Percentiles rank a stretch among this genome's conserved stretches.
These are phyloP conservation scores for Lethocerus indicus DNA, from an alignment of 1,140 invertebrate species.

Conservation along the genomic window DNA sequence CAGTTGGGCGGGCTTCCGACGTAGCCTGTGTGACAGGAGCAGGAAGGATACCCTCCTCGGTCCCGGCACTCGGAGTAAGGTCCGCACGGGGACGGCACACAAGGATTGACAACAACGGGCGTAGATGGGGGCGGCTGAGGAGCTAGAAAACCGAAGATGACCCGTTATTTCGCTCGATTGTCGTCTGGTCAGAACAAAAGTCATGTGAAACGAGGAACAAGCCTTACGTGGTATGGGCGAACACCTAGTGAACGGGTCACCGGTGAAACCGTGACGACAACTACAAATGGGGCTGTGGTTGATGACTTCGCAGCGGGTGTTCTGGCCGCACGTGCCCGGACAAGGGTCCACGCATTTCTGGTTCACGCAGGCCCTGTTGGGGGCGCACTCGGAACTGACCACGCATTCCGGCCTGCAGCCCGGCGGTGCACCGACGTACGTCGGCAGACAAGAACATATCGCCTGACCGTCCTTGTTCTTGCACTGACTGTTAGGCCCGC, in stretches of 20 bases:
- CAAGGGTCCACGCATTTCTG: slow-evolving; percentile 32
- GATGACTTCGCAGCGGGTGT: slow-evolving; percentile 34
- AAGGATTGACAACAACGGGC: slow-evolving; percentile 23
- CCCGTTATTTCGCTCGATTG: slow-evolving; percentile 19
- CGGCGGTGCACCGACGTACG: slow-evolving; percentile 28
- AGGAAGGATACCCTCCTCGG: slow-evolving; percentile 39
- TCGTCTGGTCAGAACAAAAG: neutral
- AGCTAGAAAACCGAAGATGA: neutral
- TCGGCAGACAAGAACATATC: slow-evolving; percentile 29
- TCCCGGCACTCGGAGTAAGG: slow-evolving; percentile 41
- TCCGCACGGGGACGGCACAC: slow-evolving; percentile 41
- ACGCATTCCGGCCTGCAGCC: slow-evolving; percentile 31
- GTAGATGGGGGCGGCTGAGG: slow-evolving; percentile 20
- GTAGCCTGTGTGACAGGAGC: slow-evolving; percentile 41
- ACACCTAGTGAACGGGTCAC: slow-evolving; percentile 28
- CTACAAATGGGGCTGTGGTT: slow-evolving; percentile 33
- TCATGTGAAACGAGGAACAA: neutral
- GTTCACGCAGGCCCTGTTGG: slow-evolving; percentile 30
- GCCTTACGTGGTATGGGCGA: slow-evolving; percentile 17
- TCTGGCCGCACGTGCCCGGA: slow-evolving; percentile 32
- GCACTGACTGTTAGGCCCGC: slow-evolving; percentile 42
- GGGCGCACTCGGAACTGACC: slow-evolving; percentile 28
- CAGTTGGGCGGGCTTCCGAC: slow-evolving; percentile 43
- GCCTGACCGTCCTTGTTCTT: slow-evolving; percentile 28
- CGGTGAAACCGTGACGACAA: slow-evolving; percentile 32